These are phyloP conservation scores for Magallana ariakensis DNA, from an alignment of 1,140 invertebrate genomes.

Conservation along the genomic window DNA sequence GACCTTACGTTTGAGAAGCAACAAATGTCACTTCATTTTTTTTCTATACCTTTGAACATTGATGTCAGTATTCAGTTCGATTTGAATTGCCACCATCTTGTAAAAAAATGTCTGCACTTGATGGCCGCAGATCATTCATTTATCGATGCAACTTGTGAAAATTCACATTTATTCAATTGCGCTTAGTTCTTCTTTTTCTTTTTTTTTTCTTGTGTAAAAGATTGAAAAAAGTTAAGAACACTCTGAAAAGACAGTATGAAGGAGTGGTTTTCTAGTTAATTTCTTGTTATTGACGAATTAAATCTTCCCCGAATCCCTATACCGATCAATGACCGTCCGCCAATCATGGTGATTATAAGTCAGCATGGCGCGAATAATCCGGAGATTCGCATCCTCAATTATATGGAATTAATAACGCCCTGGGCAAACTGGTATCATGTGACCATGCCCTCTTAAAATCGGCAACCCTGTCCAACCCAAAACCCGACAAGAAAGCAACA, in stretches of 20 bases:
- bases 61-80: neutral
- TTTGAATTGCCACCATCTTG: neutral
- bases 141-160: neutral
- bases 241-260: conserved; percentile 10
- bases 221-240: neutral
- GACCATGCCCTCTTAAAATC: neutral
- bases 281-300: conserved; percentile 25
- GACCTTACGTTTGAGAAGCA: neutral
- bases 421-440: neutral
- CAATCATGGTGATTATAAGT: conserved; percentile 12
- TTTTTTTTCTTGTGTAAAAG: neutral
- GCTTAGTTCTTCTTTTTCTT: too few species aligned
- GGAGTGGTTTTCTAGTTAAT: conserved; percentile 3
- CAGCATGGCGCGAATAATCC: conserved; percentile 1
- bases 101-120: neutral
- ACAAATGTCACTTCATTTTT: neutral
- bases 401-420: neutral
- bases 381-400: neutral
- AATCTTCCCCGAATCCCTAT: neutral
- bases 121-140: neutral
- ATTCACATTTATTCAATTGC: neutral
- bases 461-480: too few species aligned
- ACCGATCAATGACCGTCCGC: neutral
- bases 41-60: neutral
- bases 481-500: too few species aligned